A percentile compares a stretch with the other conserved stretches of the same genome.
Evolutionary conservation across 2,113 vertebrate species (phyloP).

Genomic region (Jacana jacana): DNA sequence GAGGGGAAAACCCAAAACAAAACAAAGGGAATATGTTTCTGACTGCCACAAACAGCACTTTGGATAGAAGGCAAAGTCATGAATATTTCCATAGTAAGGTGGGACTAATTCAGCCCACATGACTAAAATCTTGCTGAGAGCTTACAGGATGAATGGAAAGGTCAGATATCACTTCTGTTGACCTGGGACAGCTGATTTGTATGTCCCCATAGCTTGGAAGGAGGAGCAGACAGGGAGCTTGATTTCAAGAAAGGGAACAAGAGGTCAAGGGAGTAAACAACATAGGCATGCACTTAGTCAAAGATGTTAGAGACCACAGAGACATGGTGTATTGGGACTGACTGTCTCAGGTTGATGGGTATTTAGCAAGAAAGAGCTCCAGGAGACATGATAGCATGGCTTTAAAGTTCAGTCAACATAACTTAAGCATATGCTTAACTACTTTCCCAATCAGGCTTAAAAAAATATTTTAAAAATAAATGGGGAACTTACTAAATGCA

Average conservation of each 20-base stretch:
- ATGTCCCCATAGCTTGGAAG: neutral
- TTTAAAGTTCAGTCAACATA: neutral
- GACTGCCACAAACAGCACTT: neutral
- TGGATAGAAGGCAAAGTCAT: neutral
- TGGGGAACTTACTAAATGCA: neutral
- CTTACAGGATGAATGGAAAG: neutral
- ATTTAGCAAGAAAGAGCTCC: neutral
- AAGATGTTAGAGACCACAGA: neutral
- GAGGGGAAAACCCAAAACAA: neutral
- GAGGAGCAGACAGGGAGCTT: neutral
- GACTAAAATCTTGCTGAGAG: neutral
- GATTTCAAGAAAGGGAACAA: neutral
- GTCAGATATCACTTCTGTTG: neutral
- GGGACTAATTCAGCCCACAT: neutral
- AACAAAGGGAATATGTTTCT: neutral
- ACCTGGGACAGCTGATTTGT: neutral
- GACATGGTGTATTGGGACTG: neutral
- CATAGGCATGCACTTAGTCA: neutral
- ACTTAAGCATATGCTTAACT: neutral
- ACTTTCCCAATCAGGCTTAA: neutral
- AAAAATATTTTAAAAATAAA: conserved; percentile 14
- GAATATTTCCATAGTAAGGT: neutral
- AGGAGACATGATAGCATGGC: neutral
- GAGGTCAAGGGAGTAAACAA: neutral
- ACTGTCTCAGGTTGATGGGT: neutral